Evolutionary conservation across 1,140 invertebrate genomes (phyloP).

Genomic region (Drosophila lowei): DNA sequence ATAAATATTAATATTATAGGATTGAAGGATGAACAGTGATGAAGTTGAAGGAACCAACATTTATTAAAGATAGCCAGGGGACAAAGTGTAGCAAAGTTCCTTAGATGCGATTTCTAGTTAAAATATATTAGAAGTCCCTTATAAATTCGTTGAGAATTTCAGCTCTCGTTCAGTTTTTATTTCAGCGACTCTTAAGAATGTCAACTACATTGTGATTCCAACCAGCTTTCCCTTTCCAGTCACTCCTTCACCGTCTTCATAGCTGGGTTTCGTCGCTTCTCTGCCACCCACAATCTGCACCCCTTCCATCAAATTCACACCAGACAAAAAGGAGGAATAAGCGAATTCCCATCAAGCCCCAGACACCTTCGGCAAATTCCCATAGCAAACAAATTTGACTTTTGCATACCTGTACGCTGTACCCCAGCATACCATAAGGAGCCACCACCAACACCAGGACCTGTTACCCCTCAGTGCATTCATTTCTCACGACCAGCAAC

Average conservation of each 20-base stretch:
- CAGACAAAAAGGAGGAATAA: constrained; percentile 22
- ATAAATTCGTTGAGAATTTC: too few relatives aligned
- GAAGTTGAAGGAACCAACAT: too few relatives aligned
- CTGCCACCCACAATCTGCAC: constrained; percentile 11
- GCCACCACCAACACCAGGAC: constrained; percentile 39
- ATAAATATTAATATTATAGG: constrained; percentile 7
- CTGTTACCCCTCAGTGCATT: constrained; percentile 59
- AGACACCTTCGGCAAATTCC: constrained; percentile 49
- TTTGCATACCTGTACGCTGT: constrained; percentile 50
- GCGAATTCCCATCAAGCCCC: constrained; percentile 63
- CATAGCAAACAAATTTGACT: constrained; percentile 57
- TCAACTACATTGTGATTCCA: too few relatives aligned
- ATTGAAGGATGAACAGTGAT: too few relatives aligned
- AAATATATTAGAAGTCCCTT: too few relatives aligned
- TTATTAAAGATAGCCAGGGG: too few relatives aligned
- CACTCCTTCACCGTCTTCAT: background rate
- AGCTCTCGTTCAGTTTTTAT: too few relatives aligned
- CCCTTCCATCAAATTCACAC: constrained; percentile 25
- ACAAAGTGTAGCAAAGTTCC: too few relatives aligned
- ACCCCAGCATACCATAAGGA: background rate
- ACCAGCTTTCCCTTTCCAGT: background rate
- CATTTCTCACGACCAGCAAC: constrained; percentile 68
- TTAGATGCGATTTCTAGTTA: too few relatives aligned
- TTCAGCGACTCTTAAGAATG: too few relatives aligned
- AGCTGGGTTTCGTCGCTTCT: background rate